These are phyloP conservation scores for Tortrix viridana DNA, from an alignment of 2,888 invertebrate genomes.

Conservation along the genomic window DNA sequence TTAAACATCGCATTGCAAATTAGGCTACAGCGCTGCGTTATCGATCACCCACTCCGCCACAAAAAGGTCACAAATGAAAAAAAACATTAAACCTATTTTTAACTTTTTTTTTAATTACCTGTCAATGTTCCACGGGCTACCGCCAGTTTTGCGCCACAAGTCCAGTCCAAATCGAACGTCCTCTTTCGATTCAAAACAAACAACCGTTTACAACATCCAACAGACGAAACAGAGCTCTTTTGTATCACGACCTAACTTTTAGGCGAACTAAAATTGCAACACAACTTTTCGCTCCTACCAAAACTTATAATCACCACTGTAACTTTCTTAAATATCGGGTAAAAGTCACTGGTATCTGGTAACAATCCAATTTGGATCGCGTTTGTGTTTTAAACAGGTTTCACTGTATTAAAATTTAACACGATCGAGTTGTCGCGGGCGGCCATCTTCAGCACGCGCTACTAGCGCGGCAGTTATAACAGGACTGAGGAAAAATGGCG, in stretches of 20 bases:
- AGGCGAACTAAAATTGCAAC: constrained; percentile 47
- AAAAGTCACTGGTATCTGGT: constrained; percentile 4
- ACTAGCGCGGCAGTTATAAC: constrained; percentile 56
- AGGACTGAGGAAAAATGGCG: constrained; percentile 67
- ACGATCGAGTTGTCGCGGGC: constrained; percentile 57
- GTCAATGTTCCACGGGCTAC: constrained; percentile 18
- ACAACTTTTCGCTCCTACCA: constrained; percentile 44
- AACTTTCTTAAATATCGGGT: constrained; percentile 6
- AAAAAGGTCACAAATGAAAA: not conserved
- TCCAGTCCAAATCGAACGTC: constrained; percentile 28
- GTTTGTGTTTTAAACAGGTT: constrained; percentile 49
- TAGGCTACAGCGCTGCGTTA: not conserved
- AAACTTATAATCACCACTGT: constrained; percentile 18
- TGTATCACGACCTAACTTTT: constrained; percentile 41
- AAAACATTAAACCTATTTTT: constrained; percentile 5
- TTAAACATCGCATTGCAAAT: constrained; percentile 17
- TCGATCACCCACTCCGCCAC: not conserved
- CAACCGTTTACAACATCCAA: constrained; percentile 47
- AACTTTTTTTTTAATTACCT: constrained; percentile 11
- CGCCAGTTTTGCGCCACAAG: constrained; percentile 25
- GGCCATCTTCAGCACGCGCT: constrained; percentile 51
- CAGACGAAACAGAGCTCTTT: constrained; percentile 43
- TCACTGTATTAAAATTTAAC: constrained; percentile 51
- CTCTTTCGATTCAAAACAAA: constrained; percentile 35
- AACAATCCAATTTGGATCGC: not conserved